Conservation (phyloP, 92 coral and sea anemone species). For the Porites rus region DNA sequence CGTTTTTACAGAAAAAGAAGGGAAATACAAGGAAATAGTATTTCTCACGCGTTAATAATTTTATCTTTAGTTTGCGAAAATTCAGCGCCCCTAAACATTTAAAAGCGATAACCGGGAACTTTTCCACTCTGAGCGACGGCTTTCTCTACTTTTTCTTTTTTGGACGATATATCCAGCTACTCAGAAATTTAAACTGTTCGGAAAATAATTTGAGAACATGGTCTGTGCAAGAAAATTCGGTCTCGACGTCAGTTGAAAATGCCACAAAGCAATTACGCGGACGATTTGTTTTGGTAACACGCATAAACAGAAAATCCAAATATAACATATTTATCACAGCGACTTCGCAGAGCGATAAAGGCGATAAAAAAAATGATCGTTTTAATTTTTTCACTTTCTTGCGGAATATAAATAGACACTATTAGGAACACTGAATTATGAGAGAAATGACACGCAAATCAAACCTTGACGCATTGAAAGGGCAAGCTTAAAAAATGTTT, state of each 20-base stretch:
- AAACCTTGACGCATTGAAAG: background rate
- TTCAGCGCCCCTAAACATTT: too few species aligned
- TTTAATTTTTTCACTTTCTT: background rate
- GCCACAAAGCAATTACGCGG: background rate
- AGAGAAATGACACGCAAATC: background rate
- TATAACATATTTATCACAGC: background rate
- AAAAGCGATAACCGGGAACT: too few species aligned
- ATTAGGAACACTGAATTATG: background rate
- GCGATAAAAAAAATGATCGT: background rate
- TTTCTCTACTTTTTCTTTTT: background rate
- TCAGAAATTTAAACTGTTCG: background rate
- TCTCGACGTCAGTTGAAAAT: background rate
- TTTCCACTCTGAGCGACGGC: too few species aligned
- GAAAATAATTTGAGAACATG: background rate
- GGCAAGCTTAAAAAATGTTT: background rate
- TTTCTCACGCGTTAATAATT: too few species aligned
- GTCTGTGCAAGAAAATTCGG: background rate
- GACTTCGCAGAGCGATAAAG: background rate
- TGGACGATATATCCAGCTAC: background rate
- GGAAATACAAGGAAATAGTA: too few species aligned
- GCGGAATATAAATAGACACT: background rate
- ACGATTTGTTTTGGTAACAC: slow-evolving; percentile 23
- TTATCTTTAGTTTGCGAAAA: too few species aligned
- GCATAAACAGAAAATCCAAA: background rate
- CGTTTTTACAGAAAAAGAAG: too few species aligned